Evolutionary conservation across 2,888 invertebrate genomes (phyloP).

Genomic region (Argynnis bischoffii): DNA sequence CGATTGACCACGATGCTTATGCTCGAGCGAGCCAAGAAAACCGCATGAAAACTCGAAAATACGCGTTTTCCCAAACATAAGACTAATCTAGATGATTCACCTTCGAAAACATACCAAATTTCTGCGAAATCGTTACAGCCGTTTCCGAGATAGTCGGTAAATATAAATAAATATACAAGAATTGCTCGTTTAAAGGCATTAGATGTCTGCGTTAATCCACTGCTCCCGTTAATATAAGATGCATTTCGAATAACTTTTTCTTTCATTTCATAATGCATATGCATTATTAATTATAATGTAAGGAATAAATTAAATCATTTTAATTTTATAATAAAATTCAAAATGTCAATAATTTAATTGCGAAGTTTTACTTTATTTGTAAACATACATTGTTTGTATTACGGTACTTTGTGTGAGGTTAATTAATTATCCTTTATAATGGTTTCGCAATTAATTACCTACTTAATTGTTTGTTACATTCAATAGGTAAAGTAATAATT

Average conservation of each 20-base stretch:
- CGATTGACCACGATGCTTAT: too few relatives aligned
- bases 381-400: constrained; percentile 3
- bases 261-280: constrained; percentile 1
- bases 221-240: not conserved
- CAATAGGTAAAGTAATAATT: constrained; percentile 12
- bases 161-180: too few relatives aligned
- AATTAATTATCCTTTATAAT: constrained; percentile 33
- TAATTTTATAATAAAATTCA: too few relatives aligned
- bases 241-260: constrained; percentile 4
- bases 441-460: constrained; percentile 24
- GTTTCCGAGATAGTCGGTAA: too few relatives aligned
- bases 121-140: too few relatives aligned
- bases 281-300: not conserved
- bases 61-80: too few relatives aligned
- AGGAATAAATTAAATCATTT: too few relatives aligned
- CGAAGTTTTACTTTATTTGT: constrained; percentile 14
- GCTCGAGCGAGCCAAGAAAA: too few relatives aligned
- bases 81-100: too few relatives aligned
- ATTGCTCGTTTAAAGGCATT: too few relatives aligned
- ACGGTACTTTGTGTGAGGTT: constrained; percentile 29
- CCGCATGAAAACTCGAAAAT: too few relatives aligned
- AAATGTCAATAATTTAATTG: not conserved
- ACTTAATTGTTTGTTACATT: constrained; percentile 29
- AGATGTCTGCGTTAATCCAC: not conserved
- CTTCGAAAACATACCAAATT: too few relatives aligned